These are phyloP conservation scores for Chymomyza fuscimana DNA, from an alignment of 2,888 invertebrate species.

Conservation along the genomic window DNA sequence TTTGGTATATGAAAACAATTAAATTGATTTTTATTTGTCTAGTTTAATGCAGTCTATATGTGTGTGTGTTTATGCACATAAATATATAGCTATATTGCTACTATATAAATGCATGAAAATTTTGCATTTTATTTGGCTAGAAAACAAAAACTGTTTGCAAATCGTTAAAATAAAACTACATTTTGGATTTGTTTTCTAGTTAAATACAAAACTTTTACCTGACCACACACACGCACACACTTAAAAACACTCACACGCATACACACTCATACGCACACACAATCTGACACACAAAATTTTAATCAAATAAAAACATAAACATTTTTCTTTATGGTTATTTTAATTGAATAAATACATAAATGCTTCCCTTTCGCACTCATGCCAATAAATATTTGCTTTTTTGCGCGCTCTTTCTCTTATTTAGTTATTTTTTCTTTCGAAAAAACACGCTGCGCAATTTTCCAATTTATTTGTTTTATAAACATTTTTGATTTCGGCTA, in stretches of 20 bases:
- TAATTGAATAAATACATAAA: constrained; percentile 47
- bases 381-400: constrained; percentile 11
- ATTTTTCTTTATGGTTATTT: constrained; percentile 52
- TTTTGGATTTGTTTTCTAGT: neutral
- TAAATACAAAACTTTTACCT: constrained; percentile 8
- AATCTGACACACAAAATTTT: constrained; percentile 25
- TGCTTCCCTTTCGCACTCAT: neutral
- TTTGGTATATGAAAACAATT: neutral
- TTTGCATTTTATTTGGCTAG: neutral
- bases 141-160: neutral
- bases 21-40: neutral
- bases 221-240: constrained; percentile 8
- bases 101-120: neutral
- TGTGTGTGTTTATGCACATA: too few relatives aligned
- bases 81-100: too few relatives aligned
- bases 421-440: neutral
- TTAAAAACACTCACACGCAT: neutral
- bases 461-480: constrained; percentile 59
- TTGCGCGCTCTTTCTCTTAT: neutral
- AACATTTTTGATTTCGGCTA: constrained; percentile 46
- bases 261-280: constrained; percentile 10
- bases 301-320: constrained; percentile 12
- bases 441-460: constrained; percentile 42
- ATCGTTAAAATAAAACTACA: neutral
- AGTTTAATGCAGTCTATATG: neutral